Percentiles rank a stretch among this genome's conserved stretches.
phyloP scores from a whole-genome alignment of 1,140 invertebrate species.

The Pogonomyrmex barbatus region DNA sequence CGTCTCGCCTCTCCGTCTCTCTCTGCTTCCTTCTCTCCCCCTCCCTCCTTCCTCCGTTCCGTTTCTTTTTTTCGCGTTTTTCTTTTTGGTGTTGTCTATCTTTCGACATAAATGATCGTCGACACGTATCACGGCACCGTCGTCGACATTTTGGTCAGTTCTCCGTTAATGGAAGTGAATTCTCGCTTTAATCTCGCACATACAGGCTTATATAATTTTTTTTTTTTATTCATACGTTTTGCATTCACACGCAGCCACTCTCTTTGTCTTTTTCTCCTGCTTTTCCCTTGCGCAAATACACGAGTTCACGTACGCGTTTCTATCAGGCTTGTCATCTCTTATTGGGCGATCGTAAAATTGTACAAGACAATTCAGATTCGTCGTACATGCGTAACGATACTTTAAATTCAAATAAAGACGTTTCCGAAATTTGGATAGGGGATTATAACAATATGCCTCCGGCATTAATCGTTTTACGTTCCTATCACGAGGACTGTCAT shows the following conservation, averaged over 20 bases:
- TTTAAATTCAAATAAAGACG: background rate
- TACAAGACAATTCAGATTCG: constrained; percentile 58
- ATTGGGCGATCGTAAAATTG: constrained; percentile 69
- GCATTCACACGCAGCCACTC: background rate
- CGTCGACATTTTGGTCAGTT: constrained; percentile 71
- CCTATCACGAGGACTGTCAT: background rate
- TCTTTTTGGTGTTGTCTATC: constrained; percentile 21
- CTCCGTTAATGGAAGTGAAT: constrained; percentile 65
- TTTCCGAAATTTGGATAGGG: background rate
- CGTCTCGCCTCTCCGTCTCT: background rate
- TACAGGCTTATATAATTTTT: constrained; percentile 29
- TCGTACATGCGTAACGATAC: constrained; percentile 15
- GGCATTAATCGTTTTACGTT: background rate
- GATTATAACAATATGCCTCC: background rate
- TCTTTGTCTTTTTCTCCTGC: background rate
- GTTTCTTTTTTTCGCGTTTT: constrained; percentile 1
- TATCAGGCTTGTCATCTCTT: constrained; percentile 74
- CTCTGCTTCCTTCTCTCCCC: background rate
- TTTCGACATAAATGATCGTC: constrained; percentile 47
- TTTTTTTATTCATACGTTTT: constrained; percentile 13
- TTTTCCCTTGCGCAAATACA: constrained; percentile 2
- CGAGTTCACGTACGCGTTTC: constrained; percentile 27
- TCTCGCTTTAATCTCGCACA: constrained; percentile 40
- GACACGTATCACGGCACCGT: constrained; percentile 45
- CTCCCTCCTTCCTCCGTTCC: background rate